Percentiles rank a stretch among this genome's conserved stretches.
Conservation (phyloP, 2,113 vertebrate species). For the Microtus pennsylvanicus region DNA sequence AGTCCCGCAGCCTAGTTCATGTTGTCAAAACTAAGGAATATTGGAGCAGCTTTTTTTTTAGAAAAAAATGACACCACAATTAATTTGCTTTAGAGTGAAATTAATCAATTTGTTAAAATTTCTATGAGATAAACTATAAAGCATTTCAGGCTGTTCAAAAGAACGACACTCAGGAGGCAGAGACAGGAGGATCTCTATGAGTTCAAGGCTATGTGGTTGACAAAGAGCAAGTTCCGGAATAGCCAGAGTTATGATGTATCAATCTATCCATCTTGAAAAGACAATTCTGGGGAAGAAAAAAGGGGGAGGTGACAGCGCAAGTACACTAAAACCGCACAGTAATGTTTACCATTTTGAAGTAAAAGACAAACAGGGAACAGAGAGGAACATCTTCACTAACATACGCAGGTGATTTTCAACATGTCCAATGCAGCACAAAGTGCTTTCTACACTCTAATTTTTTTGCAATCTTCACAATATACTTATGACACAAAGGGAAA, state of each 20-base stretch:
- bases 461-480: background rate
- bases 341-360: background rate
- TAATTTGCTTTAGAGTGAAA: background rate
- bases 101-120: background rate
- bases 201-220: background rate
- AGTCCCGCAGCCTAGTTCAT: background rate
- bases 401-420: accelerated
- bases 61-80: background rate
- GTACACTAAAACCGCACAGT: too few species aligned
- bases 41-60: background rate
- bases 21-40: background rate
- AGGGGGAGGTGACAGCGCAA: too few species aligned
- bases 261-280: background rate
- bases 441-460: background rate
- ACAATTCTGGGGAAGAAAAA: too few species aligned
- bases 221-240: background rate
- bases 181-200: too few species aligned
- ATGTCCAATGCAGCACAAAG: background rate
- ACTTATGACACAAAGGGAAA: background rate
- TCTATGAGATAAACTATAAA: background rate
- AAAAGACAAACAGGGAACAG: background rate
- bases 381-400: background rate
- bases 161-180: background rate
- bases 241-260: background rate
- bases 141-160: background rate